Conservation (phyloP, 1,140 invertebrate species). For the Papilio helenus region DNA sequence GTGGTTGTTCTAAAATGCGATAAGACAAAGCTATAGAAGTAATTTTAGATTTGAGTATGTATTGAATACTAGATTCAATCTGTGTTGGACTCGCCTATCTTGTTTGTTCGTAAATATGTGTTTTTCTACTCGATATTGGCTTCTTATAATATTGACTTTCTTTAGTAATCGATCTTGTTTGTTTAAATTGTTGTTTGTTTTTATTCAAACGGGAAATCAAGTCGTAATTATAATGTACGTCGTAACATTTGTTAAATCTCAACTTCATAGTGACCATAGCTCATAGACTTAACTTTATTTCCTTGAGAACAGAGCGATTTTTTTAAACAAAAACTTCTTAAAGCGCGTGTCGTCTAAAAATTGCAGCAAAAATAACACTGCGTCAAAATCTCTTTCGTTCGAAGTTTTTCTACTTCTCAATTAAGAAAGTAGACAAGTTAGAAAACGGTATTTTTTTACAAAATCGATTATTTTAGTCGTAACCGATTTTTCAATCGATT, state of each 20-base stretch:
- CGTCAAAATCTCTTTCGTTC: background rate
- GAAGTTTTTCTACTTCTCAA: background rate
- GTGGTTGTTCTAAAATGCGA: background rate
- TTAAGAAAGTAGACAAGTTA: slow-evolving; percentile 22
- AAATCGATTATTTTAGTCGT: slow-evolving; percentile 28
- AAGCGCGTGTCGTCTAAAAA: too few species aligned
- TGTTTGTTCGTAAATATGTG: background rate
- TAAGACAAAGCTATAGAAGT: background rate
- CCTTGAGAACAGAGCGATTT: background rate
- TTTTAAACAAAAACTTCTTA: background rate
- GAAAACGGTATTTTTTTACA: slow-evolving; percentile 22
- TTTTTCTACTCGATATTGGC: background rate
- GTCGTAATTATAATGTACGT: too few species aligned
- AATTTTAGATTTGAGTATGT: background rate
- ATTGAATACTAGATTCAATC: background rate
- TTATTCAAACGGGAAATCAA: too few species aligned
- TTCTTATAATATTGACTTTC: background rate
- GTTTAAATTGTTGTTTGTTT: too few species aligned
- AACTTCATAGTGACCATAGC: too few species aligned
- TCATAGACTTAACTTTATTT: too few species aligned
- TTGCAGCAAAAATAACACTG: background rate
- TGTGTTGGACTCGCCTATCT: background rate
- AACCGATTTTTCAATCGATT: slow-evolving; percentile 51
- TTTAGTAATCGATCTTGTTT: too few species aligned
- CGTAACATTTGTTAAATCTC: too few species aligned